phyloP scores from a whole-genome alignment of 2,888 invertebrate species.

The Caenorhabditis doughertyi region DNA sequence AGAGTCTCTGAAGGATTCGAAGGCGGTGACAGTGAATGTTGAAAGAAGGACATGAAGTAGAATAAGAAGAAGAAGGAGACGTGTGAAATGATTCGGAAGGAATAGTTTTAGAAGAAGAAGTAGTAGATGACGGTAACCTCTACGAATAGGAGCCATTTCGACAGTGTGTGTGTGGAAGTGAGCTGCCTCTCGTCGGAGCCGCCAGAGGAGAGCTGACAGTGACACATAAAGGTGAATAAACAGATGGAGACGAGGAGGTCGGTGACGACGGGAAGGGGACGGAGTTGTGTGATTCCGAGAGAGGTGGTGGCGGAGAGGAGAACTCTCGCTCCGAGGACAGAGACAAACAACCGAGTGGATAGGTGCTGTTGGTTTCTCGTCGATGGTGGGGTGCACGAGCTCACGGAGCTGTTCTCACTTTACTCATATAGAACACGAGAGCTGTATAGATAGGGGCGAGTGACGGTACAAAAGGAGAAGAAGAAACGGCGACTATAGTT shows the following conservation, averaged over 20 bases:
- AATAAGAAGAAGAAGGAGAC: not conserved
- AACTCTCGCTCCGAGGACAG: not conserved
- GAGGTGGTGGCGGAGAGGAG: constrained; percentile 16
- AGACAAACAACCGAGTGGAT: not conserved
- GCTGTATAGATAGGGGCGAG: constrained; percentile 11
- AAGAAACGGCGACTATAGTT: no score
- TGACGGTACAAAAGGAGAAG: no score
- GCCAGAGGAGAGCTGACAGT: constrained; percentile 39
- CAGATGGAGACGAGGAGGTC: constrained; percentile 50
- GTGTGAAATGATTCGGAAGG: constrained; percentile 48
- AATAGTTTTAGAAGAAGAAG: not conserved
- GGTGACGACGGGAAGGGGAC: constrained; percentile 5
- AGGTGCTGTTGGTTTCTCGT: no score
- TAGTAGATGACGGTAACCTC: not conserved
- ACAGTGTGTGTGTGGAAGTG: no score
- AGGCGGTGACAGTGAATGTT: no score
- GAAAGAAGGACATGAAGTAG: constrained; percentile 15
- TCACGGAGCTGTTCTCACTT: constrained; percentile 40
- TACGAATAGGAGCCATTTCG: no score
- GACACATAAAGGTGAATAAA: constrained; percentile 63
- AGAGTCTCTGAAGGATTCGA: no score
- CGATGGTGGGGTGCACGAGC: constrained; percentile 20
- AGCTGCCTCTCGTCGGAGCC: no score
- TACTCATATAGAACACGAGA: constrained; percentile 5
- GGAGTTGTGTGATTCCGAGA: no score